Conservation (phyloP, 2,888 invertebrate species). For the Dolomedes plantarius region DNA sequence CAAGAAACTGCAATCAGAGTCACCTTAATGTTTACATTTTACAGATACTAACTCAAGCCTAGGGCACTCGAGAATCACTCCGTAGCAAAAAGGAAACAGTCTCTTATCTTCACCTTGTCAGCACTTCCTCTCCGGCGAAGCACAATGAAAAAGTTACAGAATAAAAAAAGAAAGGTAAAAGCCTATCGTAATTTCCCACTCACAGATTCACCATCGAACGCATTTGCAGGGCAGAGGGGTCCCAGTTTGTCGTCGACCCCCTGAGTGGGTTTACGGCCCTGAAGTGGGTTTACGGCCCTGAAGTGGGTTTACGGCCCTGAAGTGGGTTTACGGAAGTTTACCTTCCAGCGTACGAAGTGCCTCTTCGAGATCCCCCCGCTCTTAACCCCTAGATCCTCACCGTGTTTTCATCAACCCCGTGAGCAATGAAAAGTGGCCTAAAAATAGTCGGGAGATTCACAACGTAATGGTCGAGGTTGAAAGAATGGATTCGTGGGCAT, state of each 20-base stretch:
- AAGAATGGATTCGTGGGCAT: no score
- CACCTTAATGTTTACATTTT: no score
- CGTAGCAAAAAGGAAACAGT: neutral
- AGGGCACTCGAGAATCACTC: no score
- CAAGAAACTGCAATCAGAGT: no score
- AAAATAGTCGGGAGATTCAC: conserved; percentile 29
- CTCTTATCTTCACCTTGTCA: neutral
- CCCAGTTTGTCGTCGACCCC: conserved; percentile 1
- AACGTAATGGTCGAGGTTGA: no score
- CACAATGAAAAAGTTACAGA: no score
- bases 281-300: conserved; percentile 39
- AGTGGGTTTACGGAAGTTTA: conserved; percentile 56
- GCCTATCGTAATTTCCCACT: neutral
- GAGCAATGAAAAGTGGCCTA: conserved; percentile 35
- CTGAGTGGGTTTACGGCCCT: conserved; percentile 39
- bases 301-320: conserved; percentile 37
- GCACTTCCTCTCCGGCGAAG: neutral
- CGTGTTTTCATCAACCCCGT: neutral
- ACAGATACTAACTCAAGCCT: no score
- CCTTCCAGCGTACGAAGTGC: conserved; percentile 22
- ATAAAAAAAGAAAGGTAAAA: neutral
- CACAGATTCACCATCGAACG: neutral
- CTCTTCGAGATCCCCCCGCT: neutral
- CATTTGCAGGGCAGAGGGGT: neutral
- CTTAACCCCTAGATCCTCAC: neutral